These are phyloP conservation scores for Erethizon dorsatum DNA, from an alignment of 2,797 vertebrate species.

Conservation along the genomic window DNA sequence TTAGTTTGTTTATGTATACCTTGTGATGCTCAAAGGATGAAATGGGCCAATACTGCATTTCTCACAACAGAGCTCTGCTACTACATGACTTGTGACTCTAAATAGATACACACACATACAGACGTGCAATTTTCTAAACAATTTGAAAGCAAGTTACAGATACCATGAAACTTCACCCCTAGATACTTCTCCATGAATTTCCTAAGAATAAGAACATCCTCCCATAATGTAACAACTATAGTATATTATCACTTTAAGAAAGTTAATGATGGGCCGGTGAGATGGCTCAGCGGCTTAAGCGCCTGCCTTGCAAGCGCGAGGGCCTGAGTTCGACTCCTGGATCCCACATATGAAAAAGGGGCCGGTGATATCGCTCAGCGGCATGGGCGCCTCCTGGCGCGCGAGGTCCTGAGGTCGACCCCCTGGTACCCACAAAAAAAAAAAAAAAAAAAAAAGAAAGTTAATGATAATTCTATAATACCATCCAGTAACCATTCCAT, in stretches of 20 bases:
- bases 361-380: no score
- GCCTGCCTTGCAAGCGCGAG: no score
- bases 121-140: neutral
- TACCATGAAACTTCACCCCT: neutral
- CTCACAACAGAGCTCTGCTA: neutral
- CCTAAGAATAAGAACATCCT: neutral
- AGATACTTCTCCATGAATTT: neutral
- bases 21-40: neutral
- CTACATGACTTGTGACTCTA: neutral
- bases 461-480: neutral
- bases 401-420: no score
- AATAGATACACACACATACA: neutral
- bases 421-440: no score
- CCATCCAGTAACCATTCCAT: neutral
- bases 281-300: no score
- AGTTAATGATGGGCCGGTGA: neutral
- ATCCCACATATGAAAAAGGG: no score
- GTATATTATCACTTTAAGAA: neutral
- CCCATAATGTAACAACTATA: neutral
- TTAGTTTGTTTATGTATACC: neutral
- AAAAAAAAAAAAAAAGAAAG: neutral
- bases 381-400: no score
- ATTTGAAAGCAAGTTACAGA: neutral
- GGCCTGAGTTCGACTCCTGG: no score
- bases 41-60: neutral